Evolutionary conservation across 2,888 invertebrate species (phyloP).

Genomic region (Drosophila leonis): DNA sequence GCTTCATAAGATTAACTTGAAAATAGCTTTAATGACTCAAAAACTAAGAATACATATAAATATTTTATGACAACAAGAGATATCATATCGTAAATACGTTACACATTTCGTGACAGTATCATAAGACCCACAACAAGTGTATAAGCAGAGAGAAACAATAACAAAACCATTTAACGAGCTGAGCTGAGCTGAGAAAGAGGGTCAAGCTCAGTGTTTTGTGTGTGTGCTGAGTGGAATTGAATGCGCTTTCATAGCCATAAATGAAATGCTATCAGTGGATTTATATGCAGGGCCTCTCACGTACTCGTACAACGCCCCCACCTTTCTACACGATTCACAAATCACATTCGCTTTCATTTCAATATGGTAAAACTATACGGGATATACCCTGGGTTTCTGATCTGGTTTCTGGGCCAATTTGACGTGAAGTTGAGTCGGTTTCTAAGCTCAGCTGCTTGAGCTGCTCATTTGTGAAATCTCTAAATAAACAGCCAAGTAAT

Average conservation of each 20-base stretch:
- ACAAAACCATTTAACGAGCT: conserved; percentile 53
- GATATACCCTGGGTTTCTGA: conserved; percentile 40
- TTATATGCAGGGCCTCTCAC: conserved; percentile 62
- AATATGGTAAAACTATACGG: conserved; percentile 34
- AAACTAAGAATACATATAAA: background rate
- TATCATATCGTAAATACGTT: conserved; percentile 4
- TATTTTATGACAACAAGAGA: background rate
- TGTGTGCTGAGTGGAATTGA: conserved; percentile 42
- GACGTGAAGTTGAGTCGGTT: conserved; percentile 8
- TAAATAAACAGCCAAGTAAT: conserved; percentile 73
- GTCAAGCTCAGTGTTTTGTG: conserved; percentile 62
- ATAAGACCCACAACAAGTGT: conserved; percentile 1
- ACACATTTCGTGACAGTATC: conserved; percentile 7
- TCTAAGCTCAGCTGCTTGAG: conserved; percentile 51
- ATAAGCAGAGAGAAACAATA: conserved; percentile 23
- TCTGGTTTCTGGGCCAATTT: conserved; percentile 37
- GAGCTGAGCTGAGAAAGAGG: conserved; percentile 57
- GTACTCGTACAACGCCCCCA: conserved; percentile 53
- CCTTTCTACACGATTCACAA: conserved; percentile 61
- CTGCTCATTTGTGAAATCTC: conserved; percentile 69
- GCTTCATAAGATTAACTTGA: too few species aligned
- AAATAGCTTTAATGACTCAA: background rate
- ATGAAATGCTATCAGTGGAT: conserved; percentile 51
- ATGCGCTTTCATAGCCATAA: conserved; percentile 65
- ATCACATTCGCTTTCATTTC: conserved; percentile 72